Base-by-base conservation (phyloP, 2,888 invertebrate species). In the Ophion costatus region DNA sequence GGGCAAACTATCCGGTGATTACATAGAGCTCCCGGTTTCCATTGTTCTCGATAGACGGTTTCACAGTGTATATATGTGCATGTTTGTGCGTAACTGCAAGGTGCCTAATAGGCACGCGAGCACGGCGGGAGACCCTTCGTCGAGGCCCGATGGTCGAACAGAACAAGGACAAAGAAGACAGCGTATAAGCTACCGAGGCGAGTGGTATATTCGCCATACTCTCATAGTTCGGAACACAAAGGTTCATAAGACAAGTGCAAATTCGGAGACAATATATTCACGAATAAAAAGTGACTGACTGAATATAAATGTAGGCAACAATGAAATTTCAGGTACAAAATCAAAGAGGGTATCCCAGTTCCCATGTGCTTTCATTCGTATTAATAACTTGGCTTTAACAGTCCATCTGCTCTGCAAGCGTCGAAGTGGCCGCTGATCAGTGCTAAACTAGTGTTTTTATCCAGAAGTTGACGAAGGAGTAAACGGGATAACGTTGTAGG, bases 1-100 rank as follows among this genome's bases (percentile, higher is more conserved):
- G 71, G 84, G 86, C 88, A 84, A 89, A 88, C 88, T 85, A 88
- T 88, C 84, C 85, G 83, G 87, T 90, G 91, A 92, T 91, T 91
- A 90, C 89, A 85, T 86, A 88, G 90, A 89, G 90, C 90, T 89
- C 86, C 88, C 86, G 84, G 87, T 85, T 85, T 88, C 89, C 88
- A 91, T 91, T 91, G 91, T 92, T 91, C 90, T 87, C 77, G 45
- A 67, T 67, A 56, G 73, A 59, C 66, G 61, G 71, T 63, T 51
- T 45, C 45, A 66, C 22, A 5, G 63, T 20, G 42, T 42, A 61
- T 74, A 51, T 59, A 61, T 67, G n/a, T 69, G 78, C 56, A 70
- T 59, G 56, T 80, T 11, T 45, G 20, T 33, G 74, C 59, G 63
- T 45, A 74, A 74, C 38, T 57, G 74, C 69, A 64, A 84, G 87